phyloP scores from a whole-genome alignment of 2,797 vertebrate genomes.

The Tympanoctomys barrerae region DNA sequence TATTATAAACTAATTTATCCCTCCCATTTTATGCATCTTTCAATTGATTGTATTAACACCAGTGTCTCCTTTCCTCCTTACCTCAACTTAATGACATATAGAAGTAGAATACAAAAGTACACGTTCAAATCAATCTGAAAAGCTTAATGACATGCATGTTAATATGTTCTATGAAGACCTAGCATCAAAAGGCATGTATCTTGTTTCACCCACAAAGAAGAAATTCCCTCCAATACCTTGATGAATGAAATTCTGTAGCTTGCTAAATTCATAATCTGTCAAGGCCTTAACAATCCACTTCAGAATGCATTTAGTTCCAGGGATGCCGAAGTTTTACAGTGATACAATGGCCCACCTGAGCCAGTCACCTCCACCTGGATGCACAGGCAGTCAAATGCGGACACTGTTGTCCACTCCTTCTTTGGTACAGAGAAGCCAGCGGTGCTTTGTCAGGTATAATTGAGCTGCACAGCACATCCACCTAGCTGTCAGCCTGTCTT shows the following conservation, averaged over 20 bases:
- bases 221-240: neutral
- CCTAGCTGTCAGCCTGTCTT: constrained; percentile 39
- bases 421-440: neutral
- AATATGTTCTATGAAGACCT: constrained; percentile 26
- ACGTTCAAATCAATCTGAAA: constrained; percentile 45
- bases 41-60: constrained; percentile 43
- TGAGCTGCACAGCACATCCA: constrained; percentile 21
- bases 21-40: constrained; percentile 60
- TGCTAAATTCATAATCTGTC: constrained; percentile 17
- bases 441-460: constrained; percentile 39
- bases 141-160: neutral
- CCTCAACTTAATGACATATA: constrained; percentile 10
- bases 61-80: constrained; percentile 8
- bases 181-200: neutral
- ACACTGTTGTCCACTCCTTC: neutral
- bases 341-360: neutral
- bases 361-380: neutral
- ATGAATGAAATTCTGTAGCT: constrained; percentile 20
- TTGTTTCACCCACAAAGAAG: neutral
- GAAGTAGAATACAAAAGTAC: constrained; percentile 46
- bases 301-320: constrained; percentile 37
- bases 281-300: neutral
- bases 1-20: constrained; percentile 70
- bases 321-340: neutral
- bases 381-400: neutral